A percentile compares a stretch with the other conserved stretches of the same genome.
Conservation (phyloP, 1,140 invertebrate species). For the Pygmarrhopalites habei region DNA sequence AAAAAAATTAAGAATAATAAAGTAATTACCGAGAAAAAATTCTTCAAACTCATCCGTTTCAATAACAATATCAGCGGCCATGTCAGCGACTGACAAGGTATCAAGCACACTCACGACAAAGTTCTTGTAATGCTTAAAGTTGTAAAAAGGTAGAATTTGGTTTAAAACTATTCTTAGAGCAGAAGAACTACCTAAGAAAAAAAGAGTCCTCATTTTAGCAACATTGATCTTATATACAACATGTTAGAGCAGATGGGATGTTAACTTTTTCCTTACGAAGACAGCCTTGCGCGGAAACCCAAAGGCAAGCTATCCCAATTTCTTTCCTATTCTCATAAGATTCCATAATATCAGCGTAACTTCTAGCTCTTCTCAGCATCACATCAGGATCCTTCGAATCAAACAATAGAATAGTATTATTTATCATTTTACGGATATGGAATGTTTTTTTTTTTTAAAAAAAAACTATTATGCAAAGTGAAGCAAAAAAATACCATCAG, state of each 20-base stretch:
- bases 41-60: constrained; percentile 37
- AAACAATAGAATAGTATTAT: no score
- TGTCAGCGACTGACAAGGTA: constrained; percentile 12
- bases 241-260: no score
- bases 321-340: constrained; percentile 38
- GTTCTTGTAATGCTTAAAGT: constrained; percentile 38
- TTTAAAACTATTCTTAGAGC: constrained; percentile 35
- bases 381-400: constrained; percentile 31
- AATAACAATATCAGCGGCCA: constrained; percentile 24
- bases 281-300: constrained; percentile 33
- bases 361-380: constrained; percentile 19
- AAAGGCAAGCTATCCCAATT: constrained; percentile 29
- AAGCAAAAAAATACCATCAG: no score
- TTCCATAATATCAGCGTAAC: constrained; percentile 34
- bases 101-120: constrained; percentile 28
- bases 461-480: no score
- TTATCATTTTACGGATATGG: no score
- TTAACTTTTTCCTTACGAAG: no score
- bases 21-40: no score
- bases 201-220: no score
- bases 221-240: no score
- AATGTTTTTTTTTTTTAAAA: no score
- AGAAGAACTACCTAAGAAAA: no score
- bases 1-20: no score
- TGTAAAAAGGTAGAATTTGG: constrained; percentile 36